A percentile compares a stretch with the other conserved stretches of the same genome.
These are phyloP conservation scores for Leptinotarsa texana DNA, from an alignment of 1,140 invertebrate genomes.

Conservation along the genomic window DNA sequence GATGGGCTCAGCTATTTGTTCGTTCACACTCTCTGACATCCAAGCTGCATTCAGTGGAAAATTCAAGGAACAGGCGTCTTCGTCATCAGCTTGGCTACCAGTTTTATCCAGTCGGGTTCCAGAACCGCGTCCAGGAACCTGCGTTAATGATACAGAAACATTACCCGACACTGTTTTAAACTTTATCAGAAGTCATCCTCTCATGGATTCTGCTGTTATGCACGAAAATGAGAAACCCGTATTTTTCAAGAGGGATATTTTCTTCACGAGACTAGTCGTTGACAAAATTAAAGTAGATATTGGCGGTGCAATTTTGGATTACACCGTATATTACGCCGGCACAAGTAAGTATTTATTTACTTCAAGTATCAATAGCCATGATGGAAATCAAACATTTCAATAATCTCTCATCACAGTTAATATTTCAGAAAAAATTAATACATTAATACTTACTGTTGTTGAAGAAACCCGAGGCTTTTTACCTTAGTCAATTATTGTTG, in stretches of 20 bases:
- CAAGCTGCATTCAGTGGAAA: slow-evolving; percentile 83
- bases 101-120: slow-evolving; percentile 73
- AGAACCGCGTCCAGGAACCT: slow-evolving; percentile 80
- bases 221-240: slow-evolving; percentile 80
- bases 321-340: slow-evolving; percentile 79
- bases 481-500: too few relatives aligned
- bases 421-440: too few relatives aligned
- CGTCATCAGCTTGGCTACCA: slow-evolving; percentile 65
- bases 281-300: slow-evolving; percentile 72
- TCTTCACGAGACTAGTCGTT: slow-evolving; percentile 78
- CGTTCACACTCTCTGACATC: slow-evolving; percentile 81
- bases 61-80: slow-evolving; percentile 82
- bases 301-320: slow-evolving; percentile 65
- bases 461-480: too few relatives aligned
- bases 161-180: slow-evolving; percentile 82
- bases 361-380: neutral
- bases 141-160: slow-evolving; percentile 80
- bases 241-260: slow-evolving; percentile 78
- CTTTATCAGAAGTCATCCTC: slow-evolving; percentile 87
- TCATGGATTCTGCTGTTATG: slow-evolving; percentile 86
- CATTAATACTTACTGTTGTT: too few relatives aligned
- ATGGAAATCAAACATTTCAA: too few relatives aligned
- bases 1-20: slow-evolving; percentile 86
- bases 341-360: slow-evolving; percentile 64
- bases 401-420: too few relatives aligned